Conservation (phyloP, 2,113 vertebrate genomes). For the Gnathonemus longibarbis region DNA sequence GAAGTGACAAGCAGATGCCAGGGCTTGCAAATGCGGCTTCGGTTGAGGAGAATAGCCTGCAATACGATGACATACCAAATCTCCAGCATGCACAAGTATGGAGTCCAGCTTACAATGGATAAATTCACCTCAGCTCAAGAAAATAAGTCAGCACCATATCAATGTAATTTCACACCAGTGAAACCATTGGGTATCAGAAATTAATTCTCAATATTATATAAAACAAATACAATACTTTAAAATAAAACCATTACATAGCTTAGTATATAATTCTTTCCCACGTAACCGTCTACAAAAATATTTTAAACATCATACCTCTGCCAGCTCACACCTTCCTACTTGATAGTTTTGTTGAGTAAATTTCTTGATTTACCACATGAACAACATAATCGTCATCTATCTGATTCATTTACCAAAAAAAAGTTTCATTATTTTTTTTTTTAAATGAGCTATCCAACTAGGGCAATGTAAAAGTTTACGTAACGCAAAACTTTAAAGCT, state of each 20-base stretch:
- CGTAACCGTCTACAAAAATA: not conserved
- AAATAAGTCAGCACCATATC: not conserved
- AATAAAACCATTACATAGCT: not conserved
- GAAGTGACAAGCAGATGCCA: not conserved
- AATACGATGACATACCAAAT: not conserved
- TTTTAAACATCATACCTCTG: not conserved
- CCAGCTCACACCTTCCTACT: not conserved
- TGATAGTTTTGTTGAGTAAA: not conserved
- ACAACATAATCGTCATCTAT: not conserved
- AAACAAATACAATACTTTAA: not conserved
- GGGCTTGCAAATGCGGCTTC: not conserved
- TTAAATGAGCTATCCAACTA: not conserved
- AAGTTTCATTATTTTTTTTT: not conserved
- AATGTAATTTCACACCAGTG: not conserved
- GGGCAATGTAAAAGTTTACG: not conserved
- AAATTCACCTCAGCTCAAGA: not conserved
- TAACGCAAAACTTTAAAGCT: not conserved
- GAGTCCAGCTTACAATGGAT: not conserved
- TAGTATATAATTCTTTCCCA: not conserved
- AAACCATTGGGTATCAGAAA: not conserved
- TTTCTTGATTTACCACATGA: not conserved
- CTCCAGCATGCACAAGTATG: not conserved
- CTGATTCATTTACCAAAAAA: not conserved
- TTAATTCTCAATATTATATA: not conserved
- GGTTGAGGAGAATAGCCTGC: not conserved